A percentile compares a stretch with the other conserved stretches of the same genome.
phyloP scores from a whole-genome alignment of 2,113 vertebrate genomes.

The Perognathus longimembris region DNA sequence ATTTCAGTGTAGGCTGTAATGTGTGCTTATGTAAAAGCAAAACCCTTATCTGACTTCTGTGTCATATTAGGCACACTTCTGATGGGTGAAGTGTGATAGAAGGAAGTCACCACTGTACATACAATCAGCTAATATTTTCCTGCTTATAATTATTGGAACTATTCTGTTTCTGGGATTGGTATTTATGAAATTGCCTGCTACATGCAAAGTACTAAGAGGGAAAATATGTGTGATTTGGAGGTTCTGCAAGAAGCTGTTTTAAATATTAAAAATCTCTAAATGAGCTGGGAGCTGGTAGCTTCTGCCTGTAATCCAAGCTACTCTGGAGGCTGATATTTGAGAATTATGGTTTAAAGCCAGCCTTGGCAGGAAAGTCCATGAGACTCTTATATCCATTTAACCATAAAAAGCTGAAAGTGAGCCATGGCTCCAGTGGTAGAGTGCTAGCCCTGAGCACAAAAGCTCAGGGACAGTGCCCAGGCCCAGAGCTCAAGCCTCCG shows the following conservation, averaged over 20 bases:
- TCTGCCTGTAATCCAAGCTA: no score
- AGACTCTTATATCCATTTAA: no score
- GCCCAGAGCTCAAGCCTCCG: no score
- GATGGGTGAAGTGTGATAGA: neutral
- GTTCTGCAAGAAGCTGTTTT: neutral
- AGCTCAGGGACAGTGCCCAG: no score
- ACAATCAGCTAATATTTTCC: conserved; percentile 15
- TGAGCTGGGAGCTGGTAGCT: no score
- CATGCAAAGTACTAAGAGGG: neutral
- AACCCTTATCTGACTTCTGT: neutral
- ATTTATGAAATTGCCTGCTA: conserved; percentile 22
- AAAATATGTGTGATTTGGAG: neutral
- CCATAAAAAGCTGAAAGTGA: no score
- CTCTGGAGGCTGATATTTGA: no score
- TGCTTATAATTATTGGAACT: neutral
- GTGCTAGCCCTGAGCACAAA: no score
- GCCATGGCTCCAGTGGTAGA: no score
- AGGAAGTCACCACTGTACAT: neutral
- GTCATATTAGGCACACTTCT: neutral
- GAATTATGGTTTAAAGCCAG: no score
- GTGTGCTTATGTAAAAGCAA: neutral
- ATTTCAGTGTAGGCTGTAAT: neutral
- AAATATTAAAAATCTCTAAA: conserved; percentile 41
- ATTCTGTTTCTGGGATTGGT: neutral
- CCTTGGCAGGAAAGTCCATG: no score